Conservation (phyloP, 2,888 invertebrate genomes). For the Unio delphinus region DNA sequence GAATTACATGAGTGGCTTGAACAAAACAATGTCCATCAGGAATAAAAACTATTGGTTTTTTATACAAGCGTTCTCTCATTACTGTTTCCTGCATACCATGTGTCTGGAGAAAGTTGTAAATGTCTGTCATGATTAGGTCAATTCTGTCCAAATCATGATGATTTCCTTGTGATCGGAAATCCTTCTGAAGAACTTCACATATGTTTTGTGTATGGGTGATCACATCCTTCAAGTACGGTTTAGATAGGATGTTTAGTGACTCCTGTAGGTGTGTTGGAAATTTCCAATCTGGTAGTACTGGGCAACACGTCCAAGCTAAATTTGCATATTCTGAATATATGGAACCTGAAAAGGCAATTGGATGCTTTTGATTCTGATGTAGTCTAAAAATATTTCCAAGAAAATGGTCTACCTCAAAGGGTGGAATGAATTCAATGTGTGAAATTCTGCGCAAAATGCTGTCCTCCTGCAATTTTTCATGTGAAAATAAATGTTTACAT, state of each 20-base stretch:
- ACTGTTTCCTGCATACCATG: too few relatives aligned
- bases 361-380: neutral
- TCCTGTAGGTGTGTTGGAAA: neutral
- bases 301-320: conserved; percentile 2
- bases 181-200: conserved; percentile 7
- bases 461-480: neutral
- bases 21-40: conserved; percentile 4
- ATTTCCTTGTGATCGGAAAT: neutral
- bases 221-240: conserved; percentile 7
- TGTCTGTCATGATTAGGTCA: neutral
- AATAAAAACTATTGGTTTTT: conserved; percentile 14
- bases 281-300: neutral
- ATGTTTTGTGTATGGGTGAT: conserved; percentile 13
- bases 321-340: neutral
- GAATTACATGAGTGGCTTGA: conserved; percentile 1
- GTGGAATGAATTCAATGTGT: conserved; percentile 11
- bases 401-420: neutral
- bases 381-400: conserved; percentile 1
- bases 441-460: conserved; percentile 1
- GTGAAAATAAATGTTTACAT: conserved; percentile 3
- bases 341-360: conserved; percentile 2
- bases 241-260: conserved; percentile 1
- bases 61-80: neutral
- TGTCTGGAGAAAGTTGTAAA: neutral
- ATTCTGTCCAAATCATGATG: neutral